A percentile compares a stretch with the other conserved stretches of the same genome.
phyloP scores from a whole-genome alignment of 2,797 vertebrate species.

The Enteromius afrohamiltoni region DNA sequence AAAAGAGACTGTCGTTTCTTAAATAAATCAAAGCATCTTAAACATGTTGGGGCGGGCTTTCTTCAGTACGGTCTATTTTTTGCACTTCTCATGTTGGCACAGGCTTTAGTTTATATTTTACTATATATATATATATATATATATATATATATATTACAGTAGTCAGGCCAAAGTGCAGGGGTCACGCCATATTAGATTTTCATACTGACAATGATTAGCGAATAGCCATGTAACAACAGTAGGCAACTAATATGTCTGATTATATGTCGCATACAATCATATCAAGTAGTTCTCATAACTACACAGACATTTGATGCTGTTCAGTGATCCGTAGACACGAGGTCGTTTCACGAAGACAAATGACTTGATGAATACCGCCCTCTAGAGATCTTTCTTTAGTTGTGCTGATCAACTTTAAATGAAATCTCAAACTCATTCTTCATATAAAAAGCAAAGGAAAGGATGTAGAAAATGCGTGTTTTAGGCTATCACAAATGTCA shows the following conservation, averaged over 20 bases:
- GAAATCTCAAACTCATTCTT: not conserved
- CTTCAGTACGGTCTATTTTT: not conserved
- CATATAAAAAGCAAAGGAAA: not conserved
- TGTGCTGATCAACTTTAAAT: not conserved
- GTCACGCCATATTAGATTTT: not conserved
- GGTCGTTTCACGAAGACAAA: not conserved
- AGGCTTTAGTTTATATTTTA: not conserved
- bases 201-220: not conserved
- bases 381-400: slow-evolving; percentile 52
- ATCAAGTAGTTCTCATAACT: not conserved
- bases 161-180: not conserved
- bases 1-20: not conserved
- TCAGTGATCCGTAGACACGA: not conserved
- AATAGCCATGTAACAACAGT: not conserved
- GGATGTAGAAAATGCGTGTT: too few relatives aligned
- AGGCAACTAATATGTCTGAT: not conserved
- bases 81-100: not conserved
- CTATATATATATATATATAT: too few relatives aligned
- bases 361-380: slow-evolving; percentile 57
- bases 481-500: not conserved
- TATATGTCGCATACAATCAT: not conserved
- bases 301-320: not conserved
- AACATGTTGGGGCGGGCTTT: not conserved
- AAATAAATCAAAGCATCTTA: not conserved
- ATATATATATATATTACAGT: too few relatives aligned